These are phyloP conservation scores for Cantharis lateralis DNA, from an alignment of 2,888 invertebrate genomes.

Conservation along the genomic window DNA sequence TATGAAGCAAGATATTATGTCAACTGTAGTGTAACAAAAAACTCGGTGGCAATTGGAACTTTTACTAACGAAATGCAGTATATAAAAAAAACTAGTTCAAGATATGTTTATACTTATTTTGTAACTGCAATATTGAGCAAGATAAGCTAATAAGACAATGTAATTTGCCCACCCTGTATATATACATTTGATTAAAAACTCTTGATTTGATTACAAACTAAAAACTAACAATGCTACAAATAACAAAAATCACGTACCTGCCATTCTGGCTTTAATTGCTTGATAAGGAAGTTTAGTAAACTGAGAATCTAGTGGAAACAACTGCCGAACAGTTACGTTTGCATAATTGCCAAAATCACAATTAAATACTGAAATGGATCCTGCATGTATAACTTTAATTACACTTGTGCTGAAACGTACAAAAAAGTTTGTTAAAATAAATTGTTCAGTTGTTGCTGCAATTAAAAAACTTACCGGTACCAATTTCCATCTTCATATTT, in stretches of 20 bases:
- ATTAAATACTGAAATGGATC: slow-evolving; percentile 64
- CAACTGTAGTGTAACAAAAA: too few species aligned
- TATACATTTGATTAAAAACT: too few species aligned
- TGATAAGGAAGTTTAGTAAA: slow-evolving; percentile 68
- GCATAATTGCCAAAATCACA: slow-evolving; percentile 69
- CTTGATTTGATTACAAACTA: too few species aligned
- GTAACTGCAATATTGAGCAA: too few species aligned
- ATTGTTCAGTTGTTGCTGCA: background rate
- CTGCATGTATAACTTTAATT: slow-evolving; percentile 60
- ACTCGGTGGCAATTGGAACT: too few species aligned
- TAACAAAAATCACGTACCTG: slow-evolving; percentile 54
- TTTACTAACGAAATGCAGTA: too few species aligned
- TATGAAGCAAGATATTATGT: too few species aligned
- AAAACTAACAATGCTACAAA: too few species aligned
- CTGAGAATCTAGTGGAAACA: slow-evolving; percentile 61
- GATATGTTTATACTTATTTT: too few species aligned
- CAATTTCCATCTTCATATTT: slow-evolving; percentile 69
- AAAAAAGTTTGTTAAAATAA: background rate
- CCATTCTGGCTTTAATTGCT: slow-evolving; percentile 67
- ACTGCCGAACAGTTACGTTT: slow-evolving; percentile 60
- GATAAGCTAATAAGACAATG: too few species aligned
- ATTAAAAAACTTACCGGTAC: slow-evolving; percentile 68
- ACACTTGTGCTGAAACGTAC: slow-evolving; percentile 59
- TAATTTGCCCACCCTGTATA: too few species aligned
- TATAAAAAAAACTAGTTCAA: too few species aligned